Conservation (phyloP, 2,113 vertebrate genomes). For the Siphamia tubifer region DNA sequence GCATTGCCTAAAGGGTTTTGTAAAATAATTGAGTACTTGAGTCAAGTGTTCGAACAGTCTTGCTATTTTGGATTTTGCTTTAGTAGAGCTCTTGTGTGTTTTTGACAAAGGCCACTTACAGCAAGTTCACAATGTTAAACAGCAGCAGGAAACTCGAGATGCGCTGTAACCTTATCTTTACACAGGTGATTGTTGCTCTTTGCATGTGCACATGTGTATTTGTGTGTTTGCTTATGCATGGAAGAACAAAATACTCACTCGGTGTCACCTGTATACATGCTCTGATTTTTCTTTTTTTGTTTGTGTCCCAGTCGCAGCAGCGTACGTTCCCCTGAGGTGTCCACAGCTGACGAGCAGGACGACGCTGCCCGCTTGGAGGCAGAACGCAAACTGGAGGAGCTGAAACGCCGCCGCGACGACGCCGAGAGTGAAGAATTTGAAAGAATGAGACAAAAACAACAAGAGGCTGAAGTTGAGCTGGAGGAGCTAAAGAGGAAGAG, state of each 20-base stretch:
- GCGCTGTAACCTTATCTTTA: conserved; percentile 42
- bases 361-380: conserved; percentile 83
- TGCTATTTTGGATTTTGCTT: conserved; percentile 11
- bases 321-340: conserved; percentile 68
- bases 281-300: conserved; percentile 13
- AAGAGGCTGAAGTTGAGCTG: conserved; percentile 88
- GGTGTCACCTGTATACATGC: background rate
- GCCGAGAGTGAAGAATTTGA: conserved; percentile 90
- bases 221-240: background rate
- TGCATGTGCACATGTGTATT: conserved; percentile 4
- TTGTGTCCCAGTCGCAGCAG: conserved; percentile 74
- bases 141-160: conserved; percentile 19
- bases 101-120: conserved; percentile 16
- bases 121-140: conserved; percentile 12
- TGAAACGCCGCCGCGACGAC: conserved; percentile 88
- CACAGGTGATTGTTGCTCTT: conserved; percentile 24
- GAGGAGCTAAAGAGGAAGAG: conserved; percentile 93
- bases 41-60: conserved; percentile 28
- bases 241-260: background rate
- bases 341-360: conserved; percentile 75
- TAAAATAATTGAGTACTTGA: conserved; percentile 14
- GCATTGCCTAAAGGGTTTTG: background rate
- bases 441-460: conserved; percentile 92
- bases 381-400: conserved; percentile 88
- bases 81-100: conserved; percentile 20